phyloP scores from a whole-genome alignment of 2,797 vertebrate genomes.

The Odontamblyopus lacepedii region DNA sequence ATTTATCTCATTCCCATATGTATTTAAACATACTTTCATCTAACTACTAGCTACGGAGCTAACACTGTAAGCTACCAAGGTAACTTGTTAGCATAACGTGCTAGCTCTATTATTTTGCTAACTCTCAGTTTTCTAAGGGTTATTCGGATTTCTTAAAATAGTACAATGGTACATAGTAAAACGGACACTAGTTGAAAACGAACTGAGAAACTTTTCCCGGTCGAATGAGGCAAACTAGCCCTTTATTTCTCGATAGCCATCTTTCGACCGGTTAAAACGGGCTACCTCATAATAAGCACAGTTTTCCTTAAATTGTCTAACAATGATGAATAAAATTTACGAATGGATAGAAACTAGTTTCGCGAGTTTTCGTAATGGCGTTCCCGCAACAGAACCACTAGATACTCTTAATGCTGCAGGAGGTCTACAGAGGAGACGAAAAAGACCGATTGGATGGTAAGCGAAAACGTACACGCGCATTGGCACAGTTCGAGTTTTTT shows the following conservation, averaged over 20 bases:
- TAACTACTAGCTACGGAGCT: constrained; percentile 65
- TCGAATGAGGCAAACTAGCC: constrained; percentile 58
- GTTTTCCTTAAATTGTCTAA: constrained; percentile 50
- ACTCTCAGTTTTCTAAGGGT: constrained; percentile 41
- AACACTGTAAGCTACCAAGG: constrained; percentile 65
- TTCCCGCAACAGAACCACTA: constrained; percentile 56
- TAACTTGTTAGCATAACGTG: constrained; percentile 55
- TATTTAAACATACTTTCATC: constrained; percentile 65
- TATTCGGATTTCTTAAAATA: constrained; percentile 36
- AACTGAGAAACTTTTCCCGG: constrained; percentile 34
- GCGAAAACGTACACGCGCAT: not conserved
- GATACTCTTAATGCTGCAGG: constrained; percentile 40
- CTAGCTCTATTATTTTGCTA: constrained; percentile 53
- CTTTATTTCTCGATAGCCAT: constrained; percentile 48
- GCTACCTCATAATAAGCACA: constrained; percentile 30
- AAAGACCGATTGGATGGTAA: constrained; percentile 70
- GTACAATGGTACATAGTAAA: constrained; percentile 39
- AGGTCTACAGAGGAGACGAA: constrained; percentile 54
- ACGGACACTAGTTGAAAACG: constrained; percentile 36
- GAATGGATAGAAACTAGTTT: constrained; percentile 79
- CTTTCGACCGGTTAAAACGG: constrained; percentile 26
- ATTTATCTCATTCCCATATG: constrained; percentile 44
- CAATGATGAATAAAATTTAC: constrained; percentile 83
- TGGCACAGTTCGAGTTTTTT: not conserved
- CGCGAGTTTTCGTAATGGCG: constrained; percentile 74